Evolutionary conservation across 2,797 vertebrate genomes (phyloP), one percentile per base, ranked within the genome.

Genomic region (Manis javanica): DNA sequence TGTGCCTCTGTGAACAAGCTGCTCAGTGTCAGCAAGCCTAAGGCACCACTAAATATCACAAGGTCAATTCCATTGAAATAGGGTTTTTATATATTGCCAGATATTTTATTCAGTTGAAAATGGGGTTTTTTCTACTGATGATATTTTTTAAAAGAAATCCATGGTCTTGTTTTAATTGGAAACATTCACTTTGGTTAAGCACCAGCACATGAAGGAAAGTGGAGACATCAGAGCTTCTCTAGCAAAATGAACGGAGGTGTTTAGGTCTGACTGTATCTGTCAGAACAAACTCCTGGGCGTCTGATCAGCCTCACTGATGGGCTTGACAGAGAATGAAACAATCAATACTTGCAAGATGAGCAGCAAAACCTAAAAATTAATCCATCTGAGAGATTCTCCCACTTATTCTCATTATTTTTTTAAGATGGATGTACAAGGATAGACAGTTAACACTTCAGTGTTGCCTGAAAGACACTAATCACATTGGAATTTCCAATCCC

Each of bases 81-180:
- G 61, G 9, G 39, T 42, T 91, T 96, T 93, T 49, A 91, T 66
- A 68, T 34, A 77, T 26, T 75, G 51, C 91, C 69, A 69, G 82
- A 81, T 79, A 95, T 95, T 82, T 91, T 88, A 90, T 95, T 95
- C 61, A 26, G 18, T 94, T 93, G 74, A 96, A 96, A 94, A 84
- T 5, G 79, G 92, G 84, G 78, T 87, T 63, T 96, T 87, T 92
- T 94, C 57, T 94, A 87, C 12, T 63, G 49, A 72, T 63, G 49
- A 72, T 59, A 42, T 39, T 83, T 78, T 49, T 63, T 21, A 29
- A 74, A 57, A 61, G 92, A 79, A 68, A 64, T 39, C 7, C 9
- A 42, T 18, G 37, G 34, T 83, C 53, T 94, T 18, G 19, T 91
- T 97, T 92, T 96, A 87, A 94, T 26, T 88, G 63, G 85, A 81